Evolutionary conservation across 2,113 vertebrate species (phyloP).

Genomic region (Helogale parvula): DNA sequence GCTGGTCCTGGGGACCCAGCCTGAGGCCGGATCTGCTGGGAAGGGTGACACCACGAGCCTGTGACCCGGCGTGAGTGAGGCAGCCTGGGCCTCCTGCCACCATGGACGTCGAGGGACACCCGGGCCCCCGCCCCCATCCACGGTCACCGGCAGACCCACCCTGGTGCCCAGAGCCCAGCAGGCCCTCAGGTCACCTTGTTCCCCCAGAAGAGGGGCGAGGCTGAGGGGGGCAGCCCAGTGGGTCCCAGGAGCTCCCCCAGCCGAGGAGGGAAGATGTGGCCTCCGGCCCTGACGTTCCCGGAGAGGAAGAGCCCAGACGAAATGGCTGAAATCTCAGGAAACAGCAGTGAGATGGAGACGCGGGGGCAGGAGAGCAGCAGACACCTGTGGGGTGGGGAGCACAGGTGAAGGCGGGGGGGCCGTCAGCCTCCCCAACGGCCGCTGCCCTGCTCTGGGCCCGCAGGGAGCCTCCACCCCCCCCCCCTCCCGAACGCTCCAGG

Average conservation of each 20-base stretch:
- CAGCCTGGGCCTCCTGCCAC: neutral
- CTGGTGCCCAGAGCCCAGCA: neutral
- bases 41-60: neutral
- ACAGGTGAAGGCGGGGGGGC: neutral
- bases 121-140: neutral
- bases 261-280: neutral
- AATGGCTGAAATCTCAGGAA: neutral
- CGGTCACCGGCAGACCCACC: fast-evolving
- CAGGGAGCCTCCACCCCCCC: neutral
- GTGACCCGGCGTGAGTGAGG: neutral
- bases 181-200: neutral
- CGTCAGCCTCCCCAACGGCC: neutral
- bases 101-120: neutral
- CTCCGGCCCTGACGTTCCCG: neutral
- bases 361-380: neutral
- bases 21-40: neutral
- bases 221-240: neutral
- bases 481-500: neutral
- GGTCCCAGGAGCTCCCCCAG: neutral
- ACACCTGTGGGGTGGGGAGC: neutral
- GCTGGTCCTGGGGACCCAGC: neutral
- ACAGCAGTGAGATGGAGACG: fast-evolving
- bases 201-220: neutral
- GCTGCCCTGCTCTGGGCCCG: neutral
- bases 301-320: neutral